These are phyloP conservation scores for Gerris lacustris DNA, from an alignment of 2,888 invertebrate genomes.

Conservation along the genomic window DNA sequence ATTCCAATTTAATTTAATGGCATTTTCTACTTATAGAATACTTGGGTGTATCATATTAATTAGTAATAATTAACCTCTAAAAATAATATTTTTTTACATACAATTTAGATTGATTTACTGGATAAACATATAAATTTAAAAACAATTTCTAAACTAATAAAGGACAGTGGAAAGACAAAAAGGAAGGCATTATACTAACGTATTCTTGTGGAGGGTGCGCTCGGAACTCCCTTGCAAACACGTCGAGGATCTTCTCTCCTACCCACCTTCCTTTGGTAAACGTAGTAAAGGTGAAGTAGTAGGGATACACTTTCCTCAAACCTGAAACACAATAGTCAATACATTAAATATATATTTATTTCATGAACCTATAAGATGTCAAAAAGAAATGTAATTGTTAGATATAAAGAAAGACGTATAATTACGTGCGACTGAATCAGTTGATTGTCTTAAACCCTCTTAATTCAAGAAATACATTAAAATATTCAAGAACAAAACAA, in stretches of 20 bases:
- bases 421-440: not conserved
- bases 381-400: not conserved
- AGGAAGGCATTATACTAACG: constrained; percentile 35
- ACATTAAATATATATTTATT: not conserved
- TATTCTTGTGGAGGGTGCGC: constrained; percentile 89
- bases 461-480: no score
- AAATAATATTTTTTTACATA: no score
- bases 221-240: constrained; percentile 83
- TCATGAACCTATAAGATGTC: not conserved
- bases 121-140: no score
- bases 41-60: no score
- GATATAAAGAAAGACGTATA: not conserved
- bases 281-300: constrained; percentile 91
- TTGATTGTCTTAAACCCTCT: no score
- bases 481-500: no score
- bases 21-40: no score
- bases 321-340: constrained; percentile 45
- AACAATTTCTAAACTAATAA: no score
- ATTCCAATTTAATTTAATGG: no score
- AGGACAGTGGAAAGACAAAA: no score
- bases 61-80: no score
- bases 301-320: constrained; percentile 89
- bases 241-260: constrained; percentile 81
- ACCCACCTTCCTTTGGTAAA: constrained; percentile 96
- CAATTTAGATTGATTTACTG: no score